Evolutionary conservation across 92 coral and sea anemone genomes (phyloP), one percentile per base, ranked within the genome.

Genomic region (Virgularia gustaviana): DNA sequence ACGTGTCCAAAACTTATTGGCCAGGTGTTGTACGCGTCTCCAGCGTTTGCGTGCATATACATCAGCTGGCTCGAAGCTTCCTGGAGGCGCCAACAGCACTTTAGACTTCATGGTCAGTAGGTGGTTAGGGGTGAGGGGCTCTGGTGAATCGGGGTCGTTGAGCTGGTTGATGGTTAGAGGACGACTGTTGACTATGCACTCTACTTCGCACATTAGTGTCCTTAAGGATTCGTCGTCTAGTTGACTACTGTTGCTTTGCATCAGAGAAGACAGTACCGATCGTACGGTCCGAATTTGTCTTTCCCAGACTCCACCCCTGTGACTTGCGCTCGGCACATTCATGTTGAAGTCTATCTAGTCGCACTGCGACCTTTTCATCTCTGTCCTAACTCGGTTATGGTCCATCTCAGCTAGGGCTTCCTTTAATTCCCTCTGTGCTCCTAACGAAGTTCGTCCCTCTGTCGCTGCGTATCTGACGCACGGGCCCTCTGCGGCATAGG

Each of bases 381-480:
- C 2, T 0, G 12, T 5, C 36, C 65, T 25, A 1, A 6, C 35
- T n/a, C 16, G 23, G 20, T 33, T 10, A 0, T 59, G 38, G 9
- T 59, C 65, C 65, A 59, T 59, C 22, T 9, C 24, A 10, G 2
- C 11, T 2, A 59, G 16, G 16, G 65, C 43, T 30, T 30, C 35
- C 16, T 16, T 20, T 3, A 59, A 27, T 31, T 59, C 65, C 2
- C n/a, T n/a, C n/a, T n/a, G n/a, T n/a, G n/a, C n/a, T n/a, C n/a
- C n/a, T n/a, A n/a, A 76, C 75, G 60, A 76, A 76, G 52, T 76
- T 76, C 9, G 80, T 61, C 12, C 80, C 80, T 51, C 64, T 72
- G 33, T 76, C 80, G 25, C 80, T 27, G 36, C 80, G 58, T 20
- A 76, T 24, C 16, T 47, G 73, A 28, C 80, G 80, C 5, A 76